These are phyloP conservation scores for Drosophila prostipennis DNA, from an alignment of 2,888 invertebrate genomes.

Conservation along the genomic window DNA sequence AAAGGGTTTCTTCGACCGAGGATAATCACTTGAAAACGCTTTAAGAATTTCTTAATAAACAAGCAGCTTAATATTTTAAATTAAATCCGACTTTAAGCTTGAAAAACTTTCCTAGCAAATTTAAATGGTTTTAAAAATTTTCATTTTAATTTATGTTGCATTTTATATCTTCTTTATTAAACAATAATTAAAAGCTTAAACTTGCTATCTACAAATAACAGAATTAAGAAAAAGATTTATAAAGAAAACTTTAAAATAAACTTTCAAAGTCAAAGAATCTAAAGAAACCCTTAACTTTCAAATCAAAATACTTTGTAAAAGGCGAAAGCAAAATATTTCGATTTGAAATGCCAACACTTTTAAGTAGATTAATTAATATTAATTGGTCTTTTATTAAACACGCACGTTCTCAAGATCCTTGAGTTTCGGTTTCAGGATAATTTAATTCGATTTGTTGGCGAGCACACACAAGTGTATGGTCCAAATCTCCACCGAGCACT, in stretches of 20 bases:
- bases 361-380: background rate
- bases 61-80: too few species aligned
- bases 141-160: too few species aligned
- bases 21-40: background rate
- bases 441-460: background rate
- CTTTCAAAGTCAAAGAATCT: background rate
- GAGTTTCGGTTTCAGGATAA: constrained; percentile 26
- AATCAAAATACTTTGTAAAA: background rate
- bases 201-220: background rate
- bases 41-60: too few species aligned
- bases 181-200: background rate
- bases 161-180: too few species aligned
- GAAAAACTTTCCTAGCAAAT: too few species aligned
- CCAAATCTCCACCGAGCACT: constrained; percentile 47
- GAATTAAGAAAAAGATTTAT: background rate
- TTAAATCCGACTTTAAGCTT: too few species aligned
- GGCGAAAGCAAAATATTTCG: background rate
- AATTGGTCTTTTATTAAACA: background rate
- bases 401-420: constrained; percentile 28
- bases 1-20: constrained; percentile 7
- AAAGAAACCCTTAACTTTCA: background rate
- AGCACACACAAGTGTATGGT: constrained; percentile 42
- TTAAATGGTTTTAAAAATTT: too few species aligned
- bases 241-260: too few species aligned
- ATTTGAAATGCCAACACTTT: background rate